Base-by-base conservation (phyloP, 2,113 vertebrate genomes). In the Haliaeetus leucogaster region DNA sequence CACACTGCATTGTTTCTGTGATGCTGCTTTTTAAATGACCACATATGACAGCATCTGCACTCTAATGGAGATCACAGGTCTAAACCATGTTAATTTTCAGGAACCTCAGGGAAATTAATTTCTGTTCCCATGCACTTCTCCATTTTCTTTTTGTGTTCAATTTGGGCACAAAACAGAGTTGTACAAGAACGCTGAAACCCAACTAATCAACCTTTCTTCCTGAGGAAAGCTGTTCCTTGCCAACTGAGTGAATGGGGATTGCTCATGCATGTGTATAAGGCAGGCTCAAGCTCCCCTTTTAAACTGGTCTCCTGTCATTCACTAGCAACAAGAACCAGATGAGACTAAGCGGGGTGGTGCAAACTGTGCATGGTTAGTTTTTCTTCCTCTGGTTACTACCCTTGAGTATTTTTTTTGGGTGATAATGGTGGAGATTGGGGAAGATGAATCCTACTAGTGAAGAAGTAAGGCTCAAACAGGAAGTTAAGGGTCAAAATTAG, bases 251-350 rank as follows among this genome's bases (percentile, higher is more conserved):
- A 56, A 4, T 26, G 40, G 10, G 30, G 7, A 22, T 22, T 67
- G 47, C 38, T 71, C 11, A 16, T 1, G 3, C 0, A 0, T 45
- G 26, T 40, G 27, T 40, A 9, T 15, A 48, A 61, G 40, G 45
- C 16, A 65, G 63, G 79, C 47, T 84, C 18, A 68, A 32, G 34
- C 7, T 17, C 5, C 9, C 7, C 21, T 65, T 66, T 66, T 66
- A 27, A 48, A n/a, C 3, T n/a, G 26, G 16, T 43, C 29, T 68
- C 40, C 20, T 81, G 58, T 23, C 11, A 12, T 45, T 85, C 11
- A 3, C 56, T 58, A 25, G 32, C 26, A 42, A 6, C 12, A 34
- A 65, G 40, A 71, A 52, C 26, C 7, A 23, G 50, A 22, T 48
- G 55, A 78, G 16, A 29, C 12, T 53, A 18, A 48, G 48, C 19